These are phyloP conservation scores for Drosophila dunni DNA, from an alignment of 1,140 invertebrate species.

Conservation along the genomic window DNA sequence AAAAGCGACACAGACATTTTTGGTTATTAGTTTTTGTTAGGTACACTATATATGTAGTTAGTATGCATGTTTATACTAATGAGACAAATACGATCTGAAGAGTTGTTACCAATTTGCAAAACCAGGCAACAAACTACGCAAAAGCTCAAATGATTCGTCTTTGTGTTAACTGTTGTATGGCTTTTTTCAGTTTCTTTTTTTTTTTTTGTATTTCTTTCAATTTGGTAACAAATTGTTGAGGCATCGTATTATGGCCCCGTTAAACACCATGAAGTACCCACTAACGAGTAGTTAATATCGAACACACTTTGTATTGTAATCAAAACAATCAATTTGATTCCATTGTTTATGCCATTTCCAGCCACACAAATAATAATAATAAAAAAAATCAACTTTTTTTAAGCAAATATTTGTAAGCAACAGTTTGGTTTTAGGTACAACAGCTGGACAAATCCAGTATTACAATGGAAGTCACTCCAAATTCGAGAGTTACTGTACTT, in stretches of 20 bases:
- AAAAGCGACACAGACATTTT: conserved; percentile 73
- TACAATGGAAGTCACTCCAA: background rate
- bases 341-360: conserved; percentile 19
- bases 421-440: conserved; percentile 3
- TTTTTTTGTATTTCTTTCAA: too few relatives aligned
- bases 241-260: conserved; percentile 6
- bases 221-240: conserved; percentile 3
- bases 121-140: conserved; percentile 26
- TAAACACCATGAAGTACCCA: conserved; percentile 2
- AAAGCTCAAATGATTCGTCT: conserved; percentile 33
- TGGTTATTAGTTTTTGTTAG: conserved; percentile 16
- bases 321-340: conserved; percentile 33
- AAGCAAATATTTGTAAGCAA: background rate
- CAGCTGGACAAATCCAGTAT: background rate
- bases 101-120: conserved; percentile 30
- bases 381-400: background rate
- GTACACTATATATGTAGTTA: conserved; percentile 26
- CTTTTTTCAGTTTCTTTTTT: background rate
- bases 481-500: background rate
- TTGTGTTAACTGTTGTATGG: conserved; percentile 28
- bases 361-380: background rate
- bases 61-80: conserved; percentile 31
- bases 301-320: conserved; percentile 27
- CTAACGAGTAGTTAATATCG: conserved; percentile 24
- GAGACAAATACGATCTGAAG: conserved; percentile 39